Evolutionary conservation across 92 coral and sea anemone genomes (phyloP).

Genomic region (Siderastrea siderea): DNA sequence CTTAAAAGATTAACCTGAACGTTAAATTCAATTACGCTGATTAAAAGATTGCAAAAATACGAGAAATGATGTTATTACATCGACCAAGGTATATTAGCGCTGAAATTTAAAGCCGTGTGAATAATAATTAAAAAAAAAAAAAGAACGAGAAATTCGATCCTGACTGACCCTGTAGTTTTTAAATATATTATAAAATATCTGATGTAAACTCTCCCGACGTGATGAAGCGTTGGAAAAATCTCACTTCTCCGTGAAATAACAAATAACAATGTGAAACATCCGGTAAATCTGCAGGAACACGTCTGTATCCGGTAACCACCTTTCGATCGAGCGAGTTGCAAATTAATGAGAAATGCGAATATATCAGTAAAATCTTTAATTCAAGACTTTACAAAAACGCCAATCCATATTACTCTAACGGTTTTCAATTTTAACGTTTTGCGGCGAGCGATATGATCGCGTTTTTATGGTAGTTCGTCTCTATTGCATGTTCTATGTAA

Average conservation of each 20-base stretch:
- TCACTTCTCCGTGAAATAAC: not conserved
- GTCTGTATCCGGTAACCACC: conserved; percentile 13
- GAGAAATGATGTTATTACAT: not conserved
- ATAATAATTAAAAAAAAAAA: too few species aligned
- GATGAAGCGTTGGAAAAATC: conserved; percentile 11
- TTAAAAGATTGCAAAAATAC: not conserved
- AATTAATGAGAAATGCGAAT: not conserved
- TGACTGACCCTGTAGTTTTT: not conserved
- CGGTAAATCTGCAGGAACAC: conserved; percentile 5
- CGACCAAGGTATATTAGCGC: too few species aligned
- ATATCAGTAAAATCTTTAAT: not conserved
- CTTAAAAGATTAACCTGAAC: not conserved
- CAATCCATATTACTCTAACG: not conserved
- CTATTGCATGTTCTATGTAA: not conserved
- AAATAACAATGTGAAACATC: conserved; percentile 11
- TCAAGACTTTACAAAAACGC: not conserved
- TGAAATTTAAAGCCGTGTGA: too few species aligned
- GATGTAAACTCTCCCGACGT: not conserved
- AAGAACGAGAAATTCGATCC: not conserved
- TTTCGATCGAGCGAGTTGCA: not conserved
- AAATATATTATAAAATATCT: not conserved
- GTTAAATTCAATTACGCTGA: not conserved
- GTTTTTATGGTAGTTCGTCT: not conserved
- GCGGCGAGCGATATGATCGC: not conserved
- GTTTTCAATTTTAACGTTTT: not conserved